Evolutionary conservation across 2,797 vertebrate species (phyloP).

Genomic region (Craterocephalus amniculus): DNA sequence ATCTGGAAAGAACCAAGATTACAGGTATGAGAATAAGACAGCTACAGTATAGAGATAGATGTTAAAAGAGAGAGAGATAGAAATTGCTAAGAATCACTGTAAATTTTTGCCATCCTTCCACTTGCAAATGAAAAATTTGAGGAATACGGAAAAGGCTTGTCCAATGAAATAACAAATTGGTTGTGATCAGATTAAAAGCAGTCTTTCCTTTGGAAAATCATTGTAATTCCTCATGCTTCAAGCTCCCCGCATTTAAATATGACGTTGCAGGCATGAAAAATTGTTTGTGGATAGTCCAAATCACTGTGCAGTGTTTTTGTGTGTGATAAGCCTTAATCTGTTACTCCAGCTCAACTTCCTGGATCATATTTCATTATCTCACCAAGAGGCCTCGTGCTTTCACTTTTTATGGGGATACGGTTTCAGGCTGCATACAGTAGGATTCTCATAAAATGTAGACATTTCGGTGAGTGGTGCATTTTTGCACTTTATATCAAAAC

Average conservation of each 20-base stretch:
- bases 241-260: neutral
- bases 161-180: neutral
- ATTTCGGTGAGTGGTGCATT: neutral
- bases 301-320: neutral
- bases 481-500: neutral
- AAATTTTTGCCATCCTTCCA: neutral
- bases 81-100: neutral
- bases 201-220: neutral
- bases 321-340: conserved; percentile 13
- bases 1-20: conserved; percentile 11
- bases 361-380: conserved; percentile 25
- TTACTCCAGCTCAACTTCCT: conserved; percentile 9
- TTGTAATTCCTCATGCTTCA: neutral
- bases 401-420: neutral
- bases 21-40: conserved; percentile 16
- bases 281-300: neutral
- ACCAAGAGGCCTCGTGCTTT: neutral
- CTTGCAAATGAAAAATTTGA: conserved; percentile 1
- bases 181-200: neutral
- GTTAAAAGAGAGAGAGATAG: neutral
- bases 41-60: conserved; percentile 12
- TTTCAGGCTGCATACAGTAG: neutral
- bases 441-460: neutral
- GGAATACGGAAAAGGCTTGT: neutral
- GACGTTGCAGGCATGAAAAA: neutral